Percentiles rank a stretch among this genome's conserved stretches.
These are phyloP conservation scores for Copidosoma aretas DNA, from an alignment of 2,888 invertebrate species.

Conservation along the genomic window DNA sequence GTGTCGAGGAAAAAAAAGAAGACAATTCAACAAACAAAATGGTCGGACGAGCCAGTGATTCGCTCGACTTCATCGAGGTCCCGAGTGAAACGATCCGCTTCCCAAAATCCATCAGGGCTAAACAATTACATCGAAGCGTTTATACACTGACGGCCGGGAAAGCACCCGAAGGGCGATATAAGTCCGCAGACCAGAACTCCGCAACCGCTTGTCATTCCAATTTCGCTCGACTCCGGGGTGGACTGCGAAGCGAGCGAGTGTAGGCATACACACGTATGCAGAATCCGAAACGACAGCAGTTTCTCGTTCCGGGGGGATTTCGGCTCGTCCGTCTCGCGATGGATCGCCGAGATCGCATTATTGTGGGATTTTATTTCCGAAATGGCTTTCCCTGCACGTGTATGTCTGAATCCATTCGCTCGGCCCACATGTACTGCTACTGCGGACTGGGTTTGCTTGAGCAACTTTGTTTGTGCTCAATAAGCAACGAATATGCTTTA, in stretches of 20 bases:
- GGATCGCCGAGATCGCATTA: constrained; percentile 39
- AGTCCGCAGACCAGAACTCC: background rate
- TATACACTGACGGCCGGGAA: constrained; percentile 3
- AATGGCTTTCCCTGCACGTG: constrained; percentile 15
- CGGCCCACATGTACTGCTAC: too few species aligned
- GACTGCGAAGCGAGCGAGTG: too few species aligned
- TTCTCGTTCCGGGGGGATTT: constrained; percentile 52
- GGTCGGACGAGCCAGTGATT: too few species aligned
- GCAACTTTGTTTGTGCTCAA: too few species aligned
- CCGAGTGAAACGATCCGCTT: constrained; percentile 1
- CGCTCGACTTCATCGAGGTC: too few species aligned
- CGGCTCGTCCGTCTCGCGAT: constrained; percentile 53
- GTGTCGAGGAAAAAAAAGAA: too few species aligned
- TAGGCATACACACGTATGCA: background rate
- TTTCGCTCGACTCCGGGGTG: too few species aligned
- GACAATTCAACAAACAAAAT: too few species aligned
- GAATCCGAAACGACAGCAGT: too few species aligned
- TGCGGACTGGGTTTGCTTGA: too few species aligned
- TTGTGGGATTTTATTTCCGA: constrained; percentile 36
- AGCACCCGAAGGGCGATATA: background rate
- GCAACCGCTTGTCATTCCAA: constrained; percentile 18
- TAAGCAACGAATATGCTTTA: too few species aligned
- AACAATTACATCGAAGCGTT: constrained; percentile 22
- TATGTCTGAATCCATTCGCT: too few species aligned
- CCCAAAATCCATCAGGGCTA: background rate